phyloP scores from a whole-genome alignment of 2,113 vertebrate species.

The Vicugna pacos region DNA sequence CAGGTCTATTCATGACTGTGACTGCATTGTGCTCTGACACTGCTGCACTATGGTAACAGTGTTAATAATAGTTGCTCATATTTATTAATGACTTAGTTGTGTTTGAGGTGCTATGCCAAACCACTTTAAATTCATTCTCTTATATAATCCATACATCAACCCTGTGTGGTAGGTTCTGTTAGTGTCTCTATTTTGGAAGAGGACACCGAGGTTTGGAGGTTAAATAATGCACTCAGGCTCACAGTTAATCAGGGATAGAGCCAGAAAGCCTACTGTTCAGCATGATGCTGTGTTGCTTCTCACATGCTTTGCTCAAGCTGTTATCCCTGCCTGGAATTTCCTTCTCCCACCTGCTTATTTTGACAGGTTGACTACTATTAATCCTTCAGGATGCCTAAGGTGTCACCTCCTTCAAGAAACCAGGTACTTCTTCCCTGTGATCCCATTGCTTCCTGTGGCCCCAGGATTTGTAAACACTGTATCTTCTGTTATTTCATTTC shows the following conservation, averaged over 20 bases:
- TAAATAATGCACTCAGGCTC: not conserved
- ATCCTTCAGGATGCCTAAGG: not conserved
- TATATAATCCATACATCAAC: not conserved
- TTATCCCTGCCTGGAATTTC: not conserved
- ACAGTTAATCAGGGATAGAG: not conserved
- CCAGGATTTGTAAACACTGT: not conserved
- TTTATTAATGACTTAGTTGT: not conserved
- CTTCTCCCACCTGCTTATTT: constrained; percentile 4
- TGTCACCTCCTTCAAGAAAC: not conserved
- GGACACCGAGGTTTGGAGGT: not conserved
- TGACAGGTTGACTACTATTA: not conserved
- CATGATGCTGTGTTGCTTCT: not conserved
- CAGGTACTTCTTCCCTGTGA: not conserved
- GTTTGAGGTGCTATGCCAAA: not conserved
- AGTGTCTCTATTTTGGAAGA: not conserved
- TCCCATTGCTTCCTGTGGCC: not conserved
- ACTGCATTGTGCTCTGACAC: not conserved
- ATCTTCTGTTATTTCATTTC: not conserved
- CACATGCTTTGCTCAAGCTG: not conserved
- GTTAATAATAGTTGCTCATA: not conserved
- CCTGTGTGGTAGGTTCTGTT: not conserved
- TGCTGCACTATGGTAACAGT: not conserved
- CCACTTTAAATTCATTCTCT: not conserved
- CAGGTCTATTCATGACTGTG: not conserved
- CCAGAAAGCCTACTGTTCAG: not conserved